Evolutionary conservation across 1,140 invertebrate genomes (phyloP), one percentile per base, ranked within the genome.

Genomic region (Diabrotica virgifera): DNA sequence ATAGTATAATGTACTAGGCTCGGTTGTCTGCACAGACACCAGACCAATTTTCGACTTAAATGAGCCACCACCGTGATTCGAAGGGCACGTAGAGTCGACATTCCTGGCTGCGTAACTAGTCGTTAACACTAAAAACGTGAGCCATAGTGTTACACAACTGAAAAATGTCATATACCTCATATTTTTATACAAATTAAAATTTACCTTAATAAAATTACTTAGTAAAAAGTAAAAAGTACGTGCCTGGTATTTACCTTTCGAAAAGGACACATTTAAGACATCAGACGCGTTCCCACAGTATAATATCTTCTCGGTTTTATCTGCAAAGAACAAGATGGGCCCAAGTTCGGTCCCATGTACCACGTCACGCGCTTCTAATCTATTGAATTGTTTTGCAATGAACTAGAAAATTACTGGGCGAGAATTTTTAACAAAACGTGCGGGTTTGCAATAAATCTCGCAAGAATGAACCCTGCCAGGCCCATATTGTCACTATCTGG

Each of bases 341-440:
- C 68, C 68, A 63, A 72, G 65, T 66, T 71, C 59, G 62, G 68
- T 72, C 65, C 68, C 66, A 70, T 72, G 70, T 72, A 68, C 70
- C 61, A 64, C 68, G 70, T 72, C 70, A 72, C 68, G 66, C 66
- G 65, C 58, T 65, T 62, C 58, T 72, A 70, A 72, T 68, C 68
- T 72, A 72, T 72, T 67, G 70, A 68, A 72, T 70, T 72, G 68
- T 72, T 72, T 72, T 65, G 70, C 70, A 72, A 70, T 72, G 70
- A 72, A 63, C 62, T 63, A 67, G 70, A 72, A 72, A 72, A 72
- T 72, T 72, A 70, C 70, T 60, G 70, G 57, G 46, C 40, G 40
- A 46, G 68, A 70, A 70, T 69, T 65, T 72, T 72, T 64, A 72
- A 72, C 70, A 70, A 72, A 72, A 70, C 62, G 61, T 67, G 65